phyloP scores from a whole-genome alignment of 2,888 invertebrate genomes.

The Seladonia tumulorum region DNA sequence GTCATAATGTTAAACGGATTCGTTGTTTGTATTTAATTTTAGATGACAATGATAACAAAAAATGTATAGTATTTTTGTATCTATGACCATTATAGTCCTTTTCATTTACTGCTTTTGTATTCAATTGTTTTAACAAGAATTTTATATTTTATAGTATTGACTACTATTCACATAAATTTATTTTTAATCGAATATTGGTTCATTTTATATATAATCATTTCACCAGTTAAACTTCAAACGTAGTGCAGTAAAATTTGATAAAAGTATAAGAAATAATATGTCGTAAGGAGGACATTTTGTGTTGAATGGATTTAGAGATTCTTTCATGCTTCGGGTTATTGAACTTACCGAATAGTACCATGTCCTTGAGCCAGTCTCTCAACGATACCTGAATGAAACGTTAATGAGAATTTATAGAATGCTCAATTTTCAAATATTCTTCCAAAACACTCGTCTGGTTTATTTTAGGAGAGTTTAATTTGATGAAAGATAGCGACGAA shows the following conservation, averaged over 20 bases:
- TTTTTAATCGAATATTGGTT: background rate
- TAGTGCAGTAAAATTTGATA: background rate
- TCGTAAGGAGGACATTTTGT: no score
- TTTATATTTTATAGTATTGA: background rate
- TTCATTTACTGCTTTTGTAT: no score
- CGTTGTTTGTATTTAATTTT: no score
- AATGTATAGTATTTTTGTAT: background rate
- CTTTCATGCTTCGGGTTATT: constrained; percentile 16
- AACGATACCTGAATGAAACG: background rate
- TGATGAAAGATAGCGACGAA: background rate
- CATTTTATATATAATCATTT: background rate
- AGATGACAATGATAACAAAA: no score
- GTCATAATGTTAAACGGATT: no score
- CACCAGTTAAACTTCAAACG: background rate
- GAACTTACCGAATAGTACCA: constrained; percentile 26
- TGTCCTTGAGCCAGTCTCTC: constrained; percentile 20
- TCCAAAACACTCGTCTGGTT: background rate
- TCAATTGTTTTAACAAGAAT: background rate
- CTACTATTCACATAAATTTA: background rate
- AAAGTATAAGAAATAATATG: background rate
- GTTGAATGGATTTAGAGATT: constrained; percentile 16
- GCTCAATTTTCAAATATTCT: background rate
- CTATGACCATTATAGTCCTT: no score
- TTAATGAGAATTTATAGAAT: background rate
- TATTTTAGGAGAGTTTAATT: background rate